Base-by-base conservation (phyloP, 2,797 vertebrate genomes). In the Sebastes vulpes region DNA sequence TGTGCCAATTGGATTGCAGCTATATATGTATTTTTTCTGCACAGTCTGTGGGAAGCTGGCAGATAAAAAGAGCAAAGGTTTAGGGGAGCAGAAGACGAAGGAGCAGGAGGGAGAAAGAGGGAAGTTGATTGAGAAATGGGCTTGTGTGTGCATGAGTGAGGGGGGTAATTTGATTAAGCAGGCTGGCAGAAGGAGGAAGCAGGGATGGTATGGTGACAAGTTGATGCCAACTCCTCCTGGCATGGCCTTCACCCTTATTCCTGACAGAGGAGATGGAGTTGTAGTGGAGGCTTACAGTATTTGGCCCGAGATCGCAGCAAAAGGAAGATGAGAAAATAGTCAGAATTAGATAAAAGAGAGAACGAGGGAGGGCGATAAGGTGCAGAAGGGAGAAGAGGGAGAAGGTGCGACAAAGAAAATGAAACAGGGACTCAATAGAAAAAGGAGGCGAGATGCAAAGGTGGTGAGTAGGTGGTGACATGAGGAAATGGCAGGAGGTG, bases 111-210 rank as follows among this genome's bases (percentile, higher is more conserved):
- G 21, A 59, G 38, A 74, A 59, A 16, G 72, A 68, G 72, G 59
- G 80, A 86, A 77, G 74, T 67, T 85, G 84, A 89, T 82, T 87
- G 90, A 89, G 81, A 83, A 90, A 92, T 82, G 54, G 82, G 81
- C 42, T 86, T 75, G 79, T 82, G 81, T 91, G 86, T 88, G 87
- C 89, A 88, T 81, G 85, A 60, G 72, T 86, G 79, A 85, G 95
- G 94, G 32, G 2, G 94, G 95, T 97, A 97, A 98, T 98, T 97
- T 98, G 96, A 97, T 97, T 97, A 97, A 97, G 97, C 94, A 95
- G 94, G 91, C 94, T 95, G 95, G 95, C 97, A 88, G 95, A 95
- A 95, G 96, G 95, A 95, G 96, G 95, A 96, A 91, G 87, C 79
- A 28, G 80, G 94, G 93, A 93, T 95, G 85, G 85, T 92, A 75